A percentile compares a stretch with the other conserved stretches of the same genome.
These are phyloP conservation scores for Rapana venosa DNA, from an alignment of 2,888 invertebrate genomes.

Conservation along the genomic window DNA sequence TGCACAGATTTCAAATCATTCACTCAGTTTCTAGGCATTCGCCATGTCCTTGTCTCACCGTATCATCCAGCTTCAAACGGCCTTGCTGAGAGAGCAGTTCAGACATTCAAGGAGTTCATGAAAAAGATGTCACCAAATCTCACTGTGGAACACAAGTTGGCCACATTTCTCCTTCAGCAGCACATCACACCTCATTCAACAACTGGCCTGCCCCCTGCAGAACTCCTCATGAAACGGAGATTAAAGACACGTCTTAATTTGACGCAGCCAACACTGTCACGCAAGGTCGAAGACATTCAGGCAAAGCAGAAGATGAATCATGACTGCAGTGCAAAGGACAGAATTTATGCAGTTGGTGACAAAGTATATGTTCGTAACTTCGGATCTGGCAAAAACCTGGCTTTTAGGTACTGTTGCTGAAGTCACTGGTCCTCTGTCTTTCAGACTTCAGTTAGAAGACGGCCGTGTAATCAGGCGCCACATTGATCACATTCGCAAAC, in stretches of 20 bases:
- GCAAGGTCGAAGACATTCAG: neutral
- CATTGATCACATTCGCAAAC: neutral
- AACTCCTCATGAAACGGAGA: too few relatives aligned
- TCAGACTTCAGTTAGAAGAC: neutral
- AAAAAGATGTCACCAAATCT: neutral
- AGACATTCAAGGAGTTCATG: too few relatives aligned
- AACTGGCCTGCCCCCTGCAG: neutral
- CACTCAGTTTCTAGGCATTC: too few relatives aligned
- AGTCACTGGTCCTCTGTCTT: neutral
- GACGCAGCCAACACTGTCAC: neutral
- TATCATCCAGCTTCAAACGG: too few relatives aligned
- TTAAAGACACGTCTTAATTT: neutral
- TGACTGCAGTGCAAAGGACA: neutral
- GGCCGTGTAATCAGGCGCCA: neutral
- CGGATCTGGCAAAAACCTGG: conserved; percentile 1
- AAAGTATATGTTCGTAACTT: neutral
- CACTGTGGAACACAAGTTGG: neutral
- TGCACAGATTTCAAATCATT: too few relatives aligned
- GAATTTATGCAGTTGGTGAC: neutral
- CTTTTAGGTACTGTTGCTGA: conserved; percentile 4
- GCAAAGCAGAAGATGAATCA: conserved; percentile 7
- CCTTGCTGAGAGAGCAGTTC: too few relatives aligned
- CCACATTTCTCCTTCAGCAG: conserved; percentile 9
- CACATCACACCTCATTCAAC: neutral
- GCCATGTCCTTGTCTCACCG: too few relatives aligned